A percentile compares a stretch with the other conserved stretches of the same genome.
These are phyloP conservation scores for Stercorarius parasiticus DNA, from an alignment of 2,113 vertebrate species.

Conservation along the genomic window DNA sequence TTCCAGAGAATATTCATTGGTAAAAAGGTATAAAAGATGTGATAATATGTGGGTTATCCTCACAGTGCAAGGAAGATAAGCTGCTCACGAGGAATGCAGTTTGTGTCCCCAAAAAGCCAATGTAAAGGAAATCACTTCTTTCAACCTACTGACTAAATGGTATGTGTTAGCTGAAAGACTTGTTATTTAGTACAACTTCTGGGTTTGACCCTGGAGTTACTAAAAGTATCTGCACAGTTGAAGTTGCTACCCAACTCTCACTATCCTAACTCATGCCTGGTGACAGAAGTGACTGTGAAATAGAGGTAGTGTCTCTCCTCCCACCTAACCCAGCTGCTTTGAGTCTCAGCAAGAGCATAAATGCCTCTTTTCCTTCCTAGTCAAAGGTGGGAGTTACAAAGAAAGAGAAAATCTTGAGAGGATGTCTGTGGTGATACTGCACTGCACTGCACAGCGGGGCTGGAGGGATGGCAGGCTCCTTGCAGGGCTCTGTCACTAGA, in stretches of 20 bases:
- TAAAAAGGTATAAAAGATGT: neutral
- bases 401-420: conserved; percentile 45
- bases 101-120: neutral
- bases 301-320: conserved; percentile 9
- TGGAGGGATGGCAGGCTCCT: conserved; percentile 23
- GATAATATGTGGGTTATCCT: neutral
- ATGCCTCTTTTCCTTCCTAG: conserved; percentile 38
- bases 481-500: conserved; percentile 21
- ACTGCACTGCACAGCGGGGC: conserved; percentile 10
- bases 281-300: conserved; percentile 37
- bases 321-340: conserved; percentile 45
- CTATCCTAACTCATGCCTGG: neutral
- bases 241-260: neutral
- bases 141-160: neutral
- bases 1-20: neutral
- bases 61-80: neutral
- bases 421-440: neutral
- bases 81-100: neutral
- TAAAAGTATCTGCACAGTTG: neutral
- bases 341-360: conserved; percentile 55
- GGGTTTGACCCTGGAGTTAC: neutral
- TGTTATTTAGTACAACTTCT: neutral
- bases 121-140: neutral
- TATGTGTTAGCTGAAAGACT: neutral
- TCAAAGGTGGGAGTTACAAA: conserved; percentile 57